These are phyloP conservation scores for Ormyrus pomaceus DNA, from an alignment of 2,888 invertebrate species.

Conservation along the genomic window DNA sequence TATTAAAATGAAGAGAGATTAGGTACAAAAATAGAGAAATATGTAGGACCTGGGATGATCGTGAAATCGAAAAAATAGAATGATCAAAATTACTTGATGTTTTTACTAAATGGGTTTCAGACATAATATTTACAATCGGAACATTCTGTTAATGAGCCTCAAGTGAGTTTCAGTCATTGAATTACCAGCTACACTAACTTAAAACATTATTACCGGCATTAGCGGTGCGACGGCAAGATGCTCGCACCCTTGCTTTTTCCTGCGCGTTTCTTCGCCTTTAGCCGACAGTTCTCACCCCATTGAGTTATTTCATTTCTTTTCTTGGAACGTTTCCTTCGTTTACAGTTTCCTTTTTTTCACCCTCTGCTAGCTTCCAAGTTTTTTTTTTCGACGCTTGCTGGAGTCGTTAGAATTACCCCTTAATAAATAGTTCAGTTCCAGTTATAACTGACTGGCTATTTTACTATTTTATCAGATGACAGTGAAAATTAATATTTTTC, in stretches of 20 bases:
- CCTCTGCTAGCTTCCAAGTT: neutral
- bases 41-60: neutral
- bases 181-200: conserved; percentile 51
- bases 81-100: no score
- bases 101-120: neutral
- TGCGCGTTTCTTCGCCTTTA: neutral
- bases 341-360: conserved; percentile 1
- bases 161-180: conserved; percentile 43
- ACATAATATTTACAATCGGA: conserved; percentile 45
- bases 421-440: conserved; percentile 35
- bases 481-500: neutral
- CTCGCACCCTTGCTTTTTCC: conserved; percentile 19
- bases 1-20: neutral
- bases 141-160: conserved; percentile 45
- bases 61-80: no score
- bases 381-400: neutral
- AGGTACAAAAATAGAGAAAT: neutral
- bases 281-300: conserved; percentile 10
- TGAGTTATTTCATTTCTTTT: conserved; percentile 49
- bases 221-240: conserved; percentile 54
- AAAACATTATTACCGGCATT: conserved; percentile 54
- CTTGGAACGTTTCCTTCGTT: conserved; percentile 12
- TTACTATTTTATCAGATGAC: neutral
- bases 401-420: conserved; percentile 18
- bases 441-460: neutral